These are phyloP conservation scores for Ardeotis arabs DNA, from an alignment of 2,113 vertebrate species.

Conservation along the genomic window DNA sequence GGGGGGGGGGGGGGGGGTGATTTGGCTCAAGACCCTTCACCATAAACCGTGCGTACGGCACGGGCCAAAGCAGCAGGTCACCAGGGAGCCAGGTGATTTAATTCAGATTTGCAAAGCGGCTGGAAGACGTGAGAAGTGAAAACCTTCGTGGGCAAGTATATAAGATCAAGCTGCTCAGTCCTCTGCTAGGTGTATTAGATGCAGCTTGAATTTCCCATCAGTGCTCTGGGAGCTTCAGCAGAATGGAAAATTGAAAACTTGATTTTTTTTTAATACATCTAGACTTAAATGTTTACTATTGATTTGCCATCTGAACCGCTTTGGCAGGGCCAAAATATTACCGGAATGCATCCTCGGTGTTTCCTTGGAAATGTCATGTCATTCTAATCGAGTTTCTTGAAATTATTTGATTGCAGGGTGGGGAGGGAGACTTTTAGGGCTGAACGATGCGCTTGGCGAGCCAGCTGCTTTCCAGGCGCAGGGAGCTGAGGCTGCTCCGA, in stretches of 20 bases:
- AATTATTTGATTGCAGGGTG: conserved; percentile 19
- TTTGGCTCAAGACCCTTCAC: background rate
- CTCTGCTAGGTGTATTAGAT: background rate
- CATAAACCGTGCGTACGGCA: rapidly evolving
- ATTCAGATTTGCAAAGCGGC: background rate
- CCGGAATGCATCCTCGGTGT: background rate
- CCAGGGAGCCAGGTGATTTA: background rate
- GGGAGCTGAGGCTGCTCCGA: background rate
- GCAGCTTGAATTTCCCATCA: conserved; percentile 21
- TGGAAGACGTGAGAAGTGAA: background rate
- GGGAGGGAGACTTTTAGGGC: background rate
- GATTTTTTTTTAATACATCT: background rate
- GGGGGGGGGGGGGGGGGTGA: too few species aligned
- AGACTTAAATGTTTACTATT: background rate
- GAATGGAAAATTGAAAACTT: background rate
- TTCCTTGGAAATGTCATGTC: conserved; percentile 48
- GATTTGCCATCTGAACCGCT: conserved; percentile 4
- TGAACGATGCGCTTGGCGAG: background rate
- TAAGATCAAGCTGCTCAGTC: background rate
- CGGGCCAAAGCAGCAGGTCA: background rate
- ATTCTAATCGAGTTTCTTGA: conserved; percentile 29
- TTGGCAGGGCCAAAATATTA: background rate
- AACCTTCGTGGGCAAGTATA: background rate
- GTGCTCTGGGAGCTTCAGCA: background rate
- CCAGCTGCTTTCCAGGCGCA: background rate